Conservation (phyloP, 2,113 vertebrate genomes). For the Odocoileus virginianus region DNA sequence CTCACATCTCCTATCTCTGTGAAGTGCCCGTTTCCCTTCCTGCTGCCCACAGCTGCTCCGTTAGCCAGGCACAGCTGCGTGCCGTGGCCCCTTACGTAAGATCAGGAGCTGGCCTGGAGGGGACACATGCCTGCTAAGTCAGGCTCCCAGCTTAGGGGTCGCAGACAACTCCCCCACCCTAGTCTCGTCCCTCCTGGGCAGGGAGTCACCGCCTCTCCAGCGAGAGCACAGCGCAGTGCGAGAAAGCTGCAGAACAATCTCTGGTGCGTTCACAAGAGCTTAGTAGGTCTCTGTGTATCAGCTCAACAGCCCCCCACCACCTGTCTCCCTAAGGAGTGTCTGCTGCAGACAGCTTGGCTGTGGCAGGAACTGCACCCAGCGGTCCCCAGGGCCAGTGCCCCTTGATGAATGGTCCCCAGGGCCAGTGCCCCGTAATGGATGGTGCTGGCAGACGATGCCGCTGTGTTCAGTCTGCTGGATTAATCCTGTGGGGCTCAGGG, state of each 20-base stretch:
- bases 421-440: not conserved
- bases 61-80: not conserved
- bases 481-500: not conserved
- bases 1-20: not conserved
- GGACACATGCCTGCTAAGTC: not conserved
- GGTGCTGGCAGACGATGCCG: not conserved
- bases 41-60: not conserved
- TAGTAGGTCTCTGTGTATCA: not conserved
- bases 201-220: fast-evolving
- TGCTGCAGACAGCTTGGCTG: not conserved
- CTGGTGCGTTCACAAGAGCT: fast-evolving
- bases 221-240: fast-evolving
- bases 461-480: not conserved
- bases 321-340: not conserved
- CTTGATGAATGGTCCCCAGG: not conserved
- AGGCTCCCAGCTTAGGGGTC: not conserved
- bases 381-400: not conserved
- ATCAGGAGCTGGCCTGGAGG: not conserved
- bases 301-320: not conserved
- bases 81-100: not conserved
- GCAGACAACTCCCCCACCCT: fast-evolving
- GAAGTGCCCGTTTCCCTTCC: not conserved
- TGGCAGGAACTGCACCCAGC: fast-evolving
- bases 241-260: fast-evolving
- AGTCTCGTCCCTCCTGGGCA: not conserved